Conservation (phyloP, 2,888 invertebrate species). For the Tupiocoris notatus region DNA sequence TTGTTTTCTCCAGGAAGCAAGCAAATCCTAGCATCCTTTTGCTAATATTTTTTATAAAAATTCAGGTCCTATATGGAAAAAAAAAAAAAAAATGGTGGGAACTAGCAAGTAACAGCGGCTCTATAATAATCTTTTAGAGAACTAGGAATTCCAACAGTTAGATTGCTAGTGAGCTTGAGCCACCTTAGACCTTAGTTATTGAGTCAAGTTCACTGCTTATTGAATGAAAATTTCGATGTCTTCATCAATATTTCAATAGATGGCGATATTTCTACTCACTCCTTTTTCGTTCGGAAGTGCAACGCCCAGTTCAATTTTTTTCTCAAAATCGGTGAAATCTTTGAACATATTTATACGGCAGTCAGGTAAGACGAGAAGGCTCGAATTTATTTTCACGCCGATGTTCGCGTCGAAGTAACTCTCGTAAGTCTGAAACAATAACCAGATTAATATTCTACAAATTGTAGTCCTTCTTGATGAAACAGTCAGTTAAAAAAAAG, state of each 20-base stretch:
- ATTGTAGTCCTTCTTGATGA: not conserved
- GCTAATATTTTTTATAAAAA: too few species aligned
- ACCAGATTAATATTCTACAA: slow-evolving; percentile 11
- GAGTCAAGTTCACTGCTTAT: too few species aligned
- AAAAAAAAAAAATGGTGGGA: too few species aligned
- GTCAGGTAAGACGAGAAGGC: slow-evolving; percentile 64
- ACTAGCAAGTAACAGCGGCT: too few species aligned
- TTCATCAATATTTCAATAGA: not conserved
- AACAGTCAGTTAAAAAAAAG: too few species aligned
- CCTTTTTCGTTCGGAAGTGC: slow-evolving; percentile 52
- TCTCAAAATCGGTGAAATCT: slow-evolving; percentile 66
- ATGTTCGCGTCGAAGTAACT: slow-evolving; percentile 64
- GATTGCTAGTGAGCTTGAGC: too few species aligned
- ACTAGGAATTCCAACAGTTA: too few species aligned
- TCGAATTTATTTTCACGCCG: slow-evolving; percentile 63
- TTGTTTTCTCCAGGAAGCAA: too few species aligned
- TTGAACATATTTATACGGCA: slow-evolving; percentile 67
- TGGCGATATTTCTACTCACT: slow-evolving; percentile 25
- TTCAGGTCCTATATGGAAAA: too few species aligned
- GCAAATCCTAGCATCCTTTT: too few species aligned
- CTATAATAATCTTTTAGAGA: too few species aligned
- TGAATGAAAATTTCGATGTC: not conserved
- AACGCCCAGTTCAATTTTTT: slow-evolving; percentile 64
- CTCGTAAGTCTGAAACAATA: slow-evolving; percentile 59
- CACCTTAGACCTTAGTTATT: too few species aligned